phyloP scores from a whole-genome alignment of 2,797 vertebrate genomes.

The Hipposideros larvatus region DNA sequence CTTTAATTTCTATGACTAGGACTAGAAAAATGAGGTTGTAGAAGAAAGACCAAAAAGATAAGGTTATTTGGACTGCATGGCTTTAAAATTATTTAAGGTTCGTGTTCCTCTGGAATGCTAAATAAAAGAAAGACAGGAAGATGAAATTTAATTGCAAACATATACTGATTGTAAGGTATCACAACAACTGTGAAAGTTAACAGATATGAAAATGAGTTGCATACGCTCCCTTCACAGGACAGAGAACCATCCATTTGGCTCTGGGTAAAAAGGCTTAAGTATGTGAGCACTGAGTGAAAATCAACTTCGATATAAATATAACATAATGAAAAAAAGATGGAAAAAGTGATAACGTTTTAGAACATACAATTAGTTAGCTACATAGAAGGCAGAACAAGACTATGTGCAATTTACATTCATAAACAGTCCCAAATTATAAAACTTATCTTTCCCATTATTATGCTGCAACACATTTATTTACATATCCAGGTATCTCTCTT shows the following conservation, averaged over 20 bases:
- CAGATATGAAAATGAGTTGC: conserved; percentile 34
- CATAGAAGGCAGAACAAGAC: conserved; percentile 23
- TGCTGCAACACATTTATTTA: conserved; percentile 22
- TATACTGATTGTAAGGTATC: neutral
- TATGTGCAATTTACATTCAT: neutral
- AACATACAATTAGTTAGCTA: neutral
- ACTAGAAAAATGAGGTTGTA: neutral
- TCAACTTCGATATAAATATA: conserved; percentile 28
- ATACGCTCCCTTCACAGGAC: neutral
- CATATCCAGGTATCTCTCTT: neutral
- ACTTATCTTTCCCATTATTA: neutral
- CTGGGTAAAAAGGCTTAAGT: neutral
- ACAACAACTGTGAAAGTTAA: neutral
- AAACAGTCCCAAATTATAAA: neutral
- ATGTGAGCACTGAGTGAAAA: neutral
- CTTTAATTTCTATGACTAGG: conserved; percentile 34
- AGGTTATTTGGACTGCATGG: neutral
- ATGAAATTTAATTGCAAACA: conserved; percentile 21
- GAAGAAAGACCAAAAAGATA: neutral
- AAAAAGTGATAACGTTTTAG: conserved; percentile 33
- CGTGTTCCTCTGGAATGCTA: neutral
- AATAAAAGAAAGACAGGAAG: conserved; percentile 18
- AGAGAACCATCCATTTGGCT: neutral
- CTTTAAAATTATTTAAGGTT: neutral
- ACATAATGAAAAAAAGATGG: neutral